Evolutionary conservation across 2,888 invertebrate species (phyloP).

Genomic region (Cryptus viduatorius): DNA sequence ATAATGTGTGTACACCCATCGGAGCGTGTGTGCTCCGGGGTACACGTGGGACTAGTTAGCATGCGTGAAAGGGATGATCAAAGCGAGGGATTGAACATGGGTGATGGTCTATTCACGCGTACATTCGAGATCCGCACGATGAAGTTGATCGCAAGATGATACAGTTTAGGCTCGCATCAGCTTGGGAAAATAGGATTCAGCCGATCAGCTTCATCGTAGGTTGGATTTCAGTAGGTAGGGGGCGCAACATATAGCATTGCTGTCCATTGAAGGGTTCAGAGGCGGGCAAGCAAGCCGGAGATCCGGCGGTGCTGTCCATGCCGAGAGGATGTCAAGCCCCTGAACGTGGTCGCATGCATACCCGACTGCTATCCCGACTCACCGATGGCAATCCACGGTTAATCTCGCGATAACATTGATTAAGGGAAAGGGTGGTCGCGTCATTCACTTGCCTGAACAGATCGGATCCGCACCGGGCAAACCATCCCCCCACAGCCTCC

Average conservation of each 20-base stretch:
- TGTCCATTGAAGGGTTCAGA: slow-evolving; percentile 15
- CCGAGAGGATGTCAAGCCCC: slow-evolving; percentile 39
- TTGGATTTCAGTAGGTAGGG: not conserved
- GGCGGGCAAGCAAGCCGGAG: slow-evolving; percentile 13
- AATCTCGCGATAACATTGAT: slow-evolving; percentile 78
- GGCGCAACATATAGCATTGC: not conserved
- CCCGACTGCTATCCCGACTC: slow-evolving; percentile 50
- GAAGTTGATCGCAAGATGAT: slow-evolving; percentile 14
- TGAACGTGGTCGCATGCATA: slow-evolving; percentile 16
- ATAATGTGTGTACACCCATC: slow-evolving; percentile 40
- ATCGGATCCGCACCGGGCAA: not conserved
- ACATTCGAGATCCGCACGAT: not conserved
- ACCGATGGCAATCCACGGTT: slow-evolving; percentile 70
- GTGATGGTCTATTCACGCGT: not conserved
- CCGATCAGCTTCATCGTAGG: slow-evolving; percentile 4
- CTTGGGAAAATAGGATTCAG: not conserved
- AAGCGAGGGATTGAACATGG: slow-evolving; percentile 14
- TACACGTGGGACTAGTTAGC: slow-evolving; percentile 34
- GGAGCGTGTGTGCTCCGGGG: slow-evolving; percentile 1
- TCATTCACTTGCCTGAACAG: slow-evolving; percentile 38
- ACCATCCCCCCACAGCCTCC: slow-evolving; percentile 4
- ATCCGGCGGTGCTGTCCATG: slow-evolving; percentile 17
- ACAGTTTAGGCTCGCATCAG: not conserved
- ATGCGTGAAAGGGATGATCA: slow-evolving; percentile 45
- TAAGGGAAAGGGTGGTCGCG: slow-evolving; percentile 73